Evolutionary conservation across 1,140 invertebrate genomes (phyloP), one percentile per base, ranked within the genome.

Genomic region (Drosophila mayri): DNA sequence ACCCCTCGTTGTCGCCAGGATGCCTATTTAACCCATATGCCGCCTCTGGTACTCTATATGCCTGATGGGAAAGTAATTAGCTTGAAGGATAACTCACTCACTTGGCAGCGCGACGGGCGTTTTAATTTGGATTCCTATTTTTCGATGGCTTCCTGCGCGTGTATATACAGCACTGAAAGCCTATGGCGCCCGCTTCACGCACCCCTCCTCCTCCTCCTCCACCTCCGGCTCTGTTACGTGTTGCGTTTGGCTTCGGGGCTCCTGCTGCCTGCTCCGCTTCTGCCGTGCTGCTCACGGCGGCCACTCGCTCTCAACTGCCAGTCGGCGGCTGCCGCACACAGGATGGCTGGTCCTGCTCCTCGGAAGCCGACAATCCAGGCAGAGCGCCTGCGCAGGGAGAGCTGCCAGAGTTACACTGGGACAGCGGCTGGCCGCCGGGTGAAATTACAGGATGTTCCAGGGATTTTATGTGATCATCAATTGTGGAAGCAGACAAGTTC

Each of bases 301-400:
- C 52, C 57, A 73, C 81, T 90, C 80, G 86, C 81, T 81, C 85
- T 90, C 77, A 85, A 88, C 84, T 88, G 79, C 32, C 62, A 64
- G 47, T 40, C 43, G 59, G 20, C 61, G 35, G 46, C 32, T 38
- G 25, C 25, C 25, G 25, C 25, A 25, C 25, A 25, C 25, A 0
- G 50, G 32, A 20, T 55, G 20, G 20, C 54, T 55, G 55, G 44
- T 60, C 32, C 44, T 7, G 30, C 55, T 46, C 49, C 30, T 44
- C 40, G 47, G 18, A 77, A 68, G 63, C 74, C 63, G 74, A 77
- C 70, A 77, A 44, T 41, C 22, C 20, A 20, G 9, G 43, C 22
- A 49, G 0, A 43, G 81, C 84, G 84, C 84, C 73, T 22, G 62
- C 84, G 80, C 63, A 25, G 62, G 12, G 70, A 73, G 67, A 72